Base-by-base conservation (phyloP, 2,888 invertebrate species). In the Vesta saturnalis region DNA sequence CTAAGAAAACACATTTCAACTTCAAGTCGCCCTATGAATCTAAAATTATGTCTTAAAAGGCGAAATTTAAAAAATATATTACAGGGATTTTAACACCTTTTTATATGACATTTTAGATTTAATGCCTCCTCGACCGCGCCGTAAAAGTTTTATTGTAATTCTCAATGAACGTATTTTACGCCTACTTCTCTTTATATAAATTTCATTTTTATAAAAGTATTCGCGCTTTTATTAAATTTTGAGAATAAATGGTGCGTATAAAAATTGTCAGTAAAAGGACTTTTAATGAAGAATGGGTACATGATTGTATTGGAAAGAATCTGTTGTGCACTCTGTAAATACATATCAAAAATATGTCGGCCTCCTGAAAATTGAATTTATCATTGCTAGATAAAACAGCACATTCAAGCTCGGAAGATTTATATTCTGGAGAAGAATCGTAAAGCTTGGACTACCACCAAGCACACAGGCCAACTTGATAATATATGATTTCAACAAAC, bases 21-120 rank as follows among this genome's bases (percentile, higher is more conserved):
- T 57, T 52, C 63, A 35, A 49, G 61, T 61, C 58, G 46, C 67
- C 35, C 60, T 60, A 60, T 39, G 67, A 67, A 61, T 61, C 52
- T 52, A 62, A 61, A 67, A 57, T 67, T 61, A 67, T 62, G 57
- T 30, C 61, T 55, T 66, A 23, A 65, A 65, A 65, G 59, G 59
- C 59, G 59, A n/a, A 47, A 54, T 60, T 61, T 52, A 62, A 63
- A 39, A 67, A 67, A 63, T 58, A 67, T 67, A 67, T 67, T 58
- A 67, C 63, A 14, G 16, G 60, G 61, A 71, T 69, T 72, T 71
- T 72, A 69, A 72, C 69, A 69, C 69, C 69, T 67, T 65, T 71
- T 71, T 69, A 67, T 72, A 69, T 65, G 69, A 60, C 69, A 64
- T 56, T 56, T 61, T 46, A 71, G 69, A 71, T 71, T 71, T 69